Percentiles rank a stretch among this genome's conserved stretches.
Evolutionary conservation across 2,888 invertebrate genomes (phyloP).

Genomic region (Alloscopus bannaensis): DNA sequence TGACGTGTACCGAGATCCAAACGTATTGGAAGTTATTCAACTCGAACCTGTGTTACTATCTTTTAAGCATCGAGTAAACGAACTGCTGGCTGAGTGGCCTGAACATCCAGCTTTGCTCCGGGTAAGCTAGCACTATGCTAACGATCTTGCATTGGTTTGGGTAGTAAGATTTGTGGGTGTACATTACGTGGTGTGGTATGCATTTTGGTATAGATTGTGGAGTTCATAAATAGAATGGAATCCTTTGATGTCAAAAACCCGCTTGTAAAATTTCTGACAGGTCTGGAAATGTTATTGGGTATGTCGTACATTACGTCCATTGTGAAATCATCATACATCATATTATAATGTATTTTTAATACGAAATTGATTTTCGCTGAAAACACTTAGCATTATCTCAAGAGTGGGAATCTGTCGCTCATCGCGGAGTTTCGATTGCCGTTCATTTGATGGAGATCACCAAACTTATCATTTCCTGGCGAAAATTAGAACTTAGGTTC

Average conservation of each 20-base stretch:
- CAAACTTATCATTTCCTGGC: slow-evolving; percentile 91
- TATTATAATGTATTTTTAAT: slow-evolving; percentile 13
- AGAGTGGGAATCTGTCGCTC: slow-evolving; percentile 95
- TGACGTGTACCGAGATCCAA: slow-evolving; percentile 90
- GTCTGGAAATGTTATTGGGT: slow-evolving; percentile 90
- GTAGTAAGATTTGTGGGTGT: slow-evolving; percentile 77
- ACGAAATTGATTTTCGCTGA: no score
- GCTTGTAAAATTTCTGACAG: slow-evolving; percentile 90
- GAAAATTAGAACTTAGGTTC: slow-evolving; percentile 89
- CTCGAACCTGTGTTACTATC: slow-evolving; percentile 83
- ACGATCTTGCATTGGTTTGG: not conserved
- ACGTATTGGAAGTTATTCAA: slow-evolving; percentile 85
- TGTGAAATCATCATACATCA: no score
- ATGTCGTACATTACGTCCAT: no score
- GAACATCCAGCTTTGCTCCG: slow-evolving; percentile 91
- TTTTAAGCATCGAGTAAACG: slow-evolving; percentile 80
- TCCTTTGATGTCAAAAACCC: slow-evolving; percentile 87
- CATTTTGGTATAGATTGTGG: slow-evolving; percentile 63
- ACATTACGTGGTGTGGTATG: not conserved
- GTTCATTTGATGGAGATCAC: slow-evolving; percentile 85
- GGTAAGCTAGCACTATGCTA: slow-evolving; percentile 76
- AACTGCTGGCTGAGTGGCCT: slow-evolving; percentile 87
- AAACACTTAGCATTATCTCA: no score
- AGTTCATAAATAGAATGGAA: slow-evolving; percentile 73
- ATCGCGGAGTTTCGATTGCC: slow-evolving; percentile 88